Evolutionary conservation across 2,113 vertebrate genomes (phyloP).

Genomic region (Macroglossus sobrinus): DNA sequence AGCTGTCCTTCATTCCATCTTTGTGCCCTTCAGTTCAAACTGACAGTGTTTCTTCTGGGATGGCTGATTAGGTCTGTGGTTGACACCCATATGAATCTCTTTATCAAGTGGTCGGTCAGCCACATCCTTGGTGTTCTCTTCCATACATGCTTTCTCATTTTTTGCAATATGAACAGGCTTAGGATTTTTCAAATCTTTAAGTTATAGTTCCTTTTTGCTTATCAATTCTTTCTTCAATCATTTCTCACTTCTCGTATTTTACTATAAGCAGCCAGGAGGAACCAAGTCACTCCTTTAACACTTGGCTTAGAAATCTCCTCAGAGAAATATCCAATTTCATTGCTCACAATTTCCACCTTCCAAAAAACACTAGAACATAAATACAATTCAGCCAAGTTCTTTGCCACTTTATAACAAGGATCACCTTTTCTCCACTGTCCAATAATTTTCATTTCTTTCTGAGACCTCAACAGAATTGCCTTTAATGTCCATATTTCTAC

Average conservation of each 20-base stretch:
- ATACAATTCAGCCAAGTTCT: background rate
- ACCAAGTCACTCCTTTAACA: background rate
- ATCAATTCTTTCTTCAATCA: background rate
- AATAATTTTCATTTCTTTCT: background rate
- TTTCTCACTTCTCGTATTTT: background rate
- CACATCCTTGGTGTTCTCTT: background rate
- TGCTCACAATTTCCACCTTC: background rate
- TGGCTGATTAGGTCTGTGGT: background rate
- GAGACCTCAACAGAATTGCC: background rate
- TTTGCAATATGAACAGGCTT: background rate
- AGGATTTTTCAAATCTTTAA: background rate
- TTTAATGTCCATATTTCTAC: background rate
- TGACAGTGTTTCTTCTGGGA: background rate
- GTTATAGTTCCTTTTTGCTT: background rate
- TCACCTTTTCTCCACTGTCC: background rate
- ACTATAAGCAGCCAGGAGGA: background rate
- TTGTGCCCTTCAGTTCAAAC: background rate
- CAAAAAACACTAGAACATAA: background rate
- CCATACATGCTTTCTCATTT: background rate
- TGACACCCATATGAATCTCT: background rate
- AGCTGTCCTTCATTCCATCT: background rate
- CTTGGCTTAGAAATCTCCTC: background rate
- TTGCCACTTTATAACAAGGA: background rate
- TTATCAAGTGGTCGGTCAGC: background rate
- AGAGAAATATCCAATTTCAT: background rate